Percentiles rank a stretch among this genome's conserved stretches.
Conservation (phyloP, 2,113 vertebrate genomes). For the Excalfactoria chinensis region DNA sequence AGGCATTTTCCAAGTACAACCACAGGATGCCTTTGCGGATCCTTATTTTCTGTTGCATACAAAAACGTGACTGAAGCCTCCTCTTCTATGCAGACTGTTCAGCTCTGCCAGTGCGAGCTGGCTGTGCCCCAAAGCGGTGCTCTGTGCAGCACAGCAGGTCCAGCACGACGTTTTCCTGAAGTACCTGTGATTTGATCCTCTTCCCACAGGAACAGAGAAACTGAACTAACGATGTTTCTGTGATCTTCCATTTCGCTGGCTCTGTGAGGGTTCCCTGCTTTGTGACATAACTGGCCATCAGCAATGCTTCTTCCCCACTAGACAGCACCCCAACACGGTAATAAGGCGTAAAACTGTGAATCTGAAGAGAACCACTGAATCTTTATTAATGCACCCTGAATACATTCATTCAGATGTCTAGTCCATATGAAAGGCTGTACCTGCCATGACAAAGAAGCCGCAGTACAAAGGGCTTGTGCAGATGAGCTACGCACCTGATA, state of each 20-base stretch:
- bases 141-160: rapidly evolving
- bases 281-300: rapidly evolving
- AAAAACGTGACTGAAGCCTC: not conserved
- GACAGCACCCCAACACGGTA: not conserved
- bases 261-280: not conserved
- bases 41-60: not conserved
- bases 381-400: not conserved
- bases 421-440: not conserved
- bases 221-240: not conserved
- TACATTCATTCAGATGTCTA: not conserved
- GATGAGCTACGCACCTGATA: not conserved
- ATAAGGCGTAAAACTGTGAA: not conserved
- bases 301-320: not conserved
- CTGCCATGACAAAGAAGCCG: not conserved
- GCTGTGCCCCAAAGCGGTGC: not conserved
- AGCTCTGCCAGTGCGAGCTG: not conserved
- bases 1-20: not conserved
- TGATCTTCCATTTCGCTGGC: not conserved
- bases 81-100: not conserved
- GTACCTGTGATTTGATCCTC: not conserved
- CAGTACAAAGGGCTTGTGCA: not conserved
- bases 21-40: not conserved
- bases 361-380: not conserved
- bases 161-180: not conserved
- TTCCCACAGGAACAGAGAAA: not conserved